phyloP scores from a whole-genome alignment of 2,888 invertebrate species.

The Drosophila fungiperda region DNA sequence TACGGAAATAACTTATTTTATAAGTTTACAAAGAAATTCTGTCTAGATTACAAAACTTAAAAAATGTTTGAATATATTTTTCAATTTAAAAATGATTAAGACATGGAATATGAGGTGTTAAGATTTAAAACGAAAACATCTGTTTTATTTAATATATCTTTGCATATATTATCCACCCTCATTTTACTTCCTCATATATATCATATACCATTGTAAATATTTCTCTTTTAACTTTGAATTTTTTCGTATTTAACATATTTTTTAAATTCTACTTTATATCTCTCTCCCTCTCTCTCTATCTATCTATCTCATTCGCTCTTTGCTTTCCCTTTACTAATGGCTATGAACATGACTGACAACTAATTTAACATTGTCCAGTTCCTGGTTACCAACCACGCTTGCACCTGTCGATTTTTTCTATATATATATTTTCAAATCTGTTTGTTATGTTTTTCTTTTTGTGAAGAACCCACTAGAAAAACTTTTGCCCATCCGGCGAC shows the following conservation, averaged over 20 bases:
- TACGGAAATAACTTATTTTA: not conserved
- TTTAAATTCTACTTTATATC: conserved; percentile 6
- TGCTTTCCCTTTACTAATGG: conserved; percentile 22
- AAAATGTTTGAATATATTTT: not conserved
- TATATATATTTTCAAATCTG: conserved; percentile 32
- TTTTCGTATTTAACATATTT: conserved; percentile 7
- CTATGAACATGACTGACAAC: conserved; percentile 58
- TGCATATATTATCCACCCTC: not conserved
- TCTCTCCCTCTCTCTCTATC: not conserved
- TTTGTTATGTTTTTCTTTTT: conserved; percentile 32
- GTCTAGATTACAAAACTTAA: not conserved
- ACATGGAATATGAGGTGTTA: not conserved
- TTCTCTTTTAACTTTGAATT: conserved; percentile 8
- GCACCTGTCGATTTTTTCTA: conserved; percentile 12
- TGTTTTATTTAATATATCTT: not conserved
- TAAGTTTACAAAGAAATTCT: not conserved
- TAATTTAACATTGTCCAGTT: conserved; percentile 63
- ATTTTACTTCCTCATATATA: not conserved
- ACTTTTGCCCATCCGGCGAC: conserved; percentile 27
- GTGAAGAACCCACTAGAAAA: conserved; percentile 21
- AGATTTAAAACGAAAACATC: not conserved
- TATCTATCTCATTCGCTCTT: not conserved
- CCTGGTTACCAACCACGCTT: conserved; percentile 18
- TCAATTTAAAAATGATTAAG: not conserved
- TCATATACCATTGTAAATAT: conserved; percentile 4